phyloP scores from a whole-genome alignment of 2,113 vertebrate species.

The Acrocephalus arundinaceus region DNA sequence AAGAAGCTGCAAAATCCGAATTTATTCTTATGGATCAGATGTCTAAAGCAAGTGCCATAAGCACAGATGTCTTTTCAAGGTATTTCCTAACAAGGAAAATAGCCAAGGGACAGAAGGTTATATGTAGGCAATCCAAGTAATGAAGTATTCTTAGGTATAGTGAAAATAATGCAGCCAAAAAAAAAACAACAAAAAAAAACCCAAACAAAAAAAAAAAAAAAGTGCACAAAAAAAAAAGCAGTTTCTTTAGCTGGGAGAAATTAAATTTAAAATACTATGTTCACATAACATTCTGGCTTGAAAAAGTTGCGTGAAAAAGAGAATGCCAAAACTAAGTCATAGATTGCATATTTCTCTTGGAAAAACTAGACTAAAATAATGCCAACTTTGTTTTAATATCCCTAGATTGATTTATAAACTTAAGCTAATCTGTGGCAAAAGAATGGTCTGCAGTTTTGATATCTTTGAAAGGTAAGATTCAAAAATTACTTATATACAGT shows the following conservation, averaged over 20 bases:
- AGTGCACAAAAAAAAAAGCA: not conserved
- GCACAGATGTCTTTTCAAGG: slow-evolving; percentile 49
- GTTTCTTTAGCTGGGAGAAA: not conserved
- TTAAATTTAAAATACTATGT: not conserved
- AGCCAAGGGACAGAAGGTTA: slow-evolving; percentile 65
- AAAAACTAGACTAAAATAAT: not conserved
- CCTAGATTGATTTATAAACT: not conserved
- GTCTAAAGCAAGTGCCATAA: not conserved
- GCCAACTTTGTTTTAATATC: not conserved
- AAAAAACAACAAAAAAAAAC: not conserved
- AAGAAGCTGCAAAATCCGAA: not conserved
- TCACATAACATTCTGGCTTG: not conserved
- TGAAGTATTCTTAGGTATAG: slow-evolving; percentile 45
- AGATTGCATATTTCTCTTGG: not conserved
- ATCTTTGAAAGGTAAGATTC: not conserved
- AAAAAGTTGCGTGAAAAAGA: not conserved
- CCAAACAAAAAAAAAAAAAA: not conserved
- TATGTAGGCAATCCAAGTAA: slow-evolving; percentile 38
- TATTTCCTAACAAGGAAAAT: slow-evolving; percentile 46
- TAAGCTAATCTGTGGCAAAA: not conserved
- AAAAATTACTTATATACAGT: not conserved
- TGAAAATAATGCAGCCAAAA: not conserved
- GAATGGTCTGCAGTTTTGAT: not conserved
- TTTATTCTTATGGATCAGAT: slow-evolving; percentile 12
- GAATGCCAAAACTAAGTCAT: not conserved